Percentiles rank a stretch among this genome's conserved stretches.
Conservation (phyloP, 2,888 invertebrate genomes). For the Meloe dianella region DNA sequence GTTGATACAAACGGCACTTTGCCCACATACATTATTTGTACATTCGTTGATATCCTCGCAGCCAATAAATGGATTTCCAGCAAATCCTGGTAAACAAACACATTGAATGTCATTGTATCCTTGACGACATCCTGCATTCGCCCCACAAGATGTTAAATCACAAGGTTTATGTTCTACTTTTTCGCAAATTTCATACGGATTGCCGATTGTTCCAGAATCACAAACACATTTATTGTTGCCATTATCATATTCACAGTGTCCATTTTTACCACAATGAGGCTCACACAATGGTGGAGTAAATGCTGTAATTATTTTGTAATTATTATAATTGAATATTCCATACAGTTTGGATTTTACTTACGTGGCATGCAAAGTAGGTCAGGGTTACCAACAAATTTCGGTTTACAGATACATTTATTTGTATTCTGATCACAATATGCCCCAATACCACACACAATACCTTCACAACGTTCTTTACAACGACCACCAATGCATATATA, state of each 20-base stretch:
- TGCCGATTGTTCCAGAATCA: slow-evolving; percentile 82
- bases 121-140: slow-evolving; percentile 80
- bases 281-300: slow-evolving; percentile 78
- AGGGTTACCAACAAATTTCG: slow-evolving; percentile 88
- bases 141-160: slow-evolving; percentile 75
- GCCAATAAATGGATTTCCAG: slow-evolving; percentile 83
- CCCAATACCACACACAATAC: slow-evolving; percentile 85
- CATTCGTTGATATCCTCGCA: slow-evolving; percentile 89
- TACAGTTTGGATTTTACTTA: slow-evolving; percentile 62
- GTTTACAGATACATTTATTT: slow-evolving; percentile 86
- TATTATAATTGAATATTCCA: not conserved
- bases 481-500: slow-evolving; percentile 85
- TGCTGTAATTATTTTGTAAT: slow-evolving; percentile 62
- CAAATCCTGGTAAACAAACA: slow-evolving; percentile 80
- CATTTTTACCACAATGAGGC: slow-evolving; percentile 81
- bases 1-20: slow-evolving; percentile 89
- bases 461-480: slow-evolving; percentile 88
- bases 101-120: slow-evolving; percentile 79
- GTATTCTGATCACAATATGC: slow-evolving; percentile 81
- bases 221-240: slow-evolving; percentile 80
- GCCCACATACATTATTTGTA: slow-evolving; percentile 77
- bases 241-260: slow-evolving; percentile 85
- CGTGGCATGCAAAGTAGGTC: slow-evolving; percentile 90
- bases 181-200: slow-evolving; percentile 84
- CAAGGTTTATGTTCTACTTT: slow-evolving; percentile 75